Conservation (phyloP, 2,797 vertebrate species). For the Craterocephalus amniculus region DNA sequence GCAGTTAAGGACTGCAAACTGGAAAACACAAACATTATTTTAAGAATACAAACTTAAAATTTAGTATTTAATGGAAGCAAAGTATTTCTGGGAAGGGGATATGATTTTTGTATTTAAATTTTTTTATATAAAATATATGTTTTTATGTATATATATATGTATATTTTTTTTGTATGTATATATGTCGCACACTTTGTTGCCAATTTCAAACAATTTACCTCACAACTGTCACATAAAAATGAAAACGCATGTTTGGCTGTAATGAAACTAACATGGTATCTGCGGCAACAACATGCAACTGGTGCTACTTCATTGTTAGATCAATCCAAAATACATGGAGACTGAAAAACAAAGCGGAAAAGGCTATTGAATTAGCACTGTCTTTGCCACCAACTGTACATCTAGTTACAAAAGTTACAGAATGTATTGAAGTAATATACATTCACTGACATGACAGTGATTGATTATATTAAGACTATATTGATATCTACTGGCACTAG, state of each 20-base stretch:
- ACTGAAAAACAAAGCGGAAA: slow-evolving; percentile 70
- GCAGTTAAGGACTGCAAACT: slow-evolving; percentile 30
- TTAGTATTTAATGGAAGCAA: slow-evolving; percentile 33
- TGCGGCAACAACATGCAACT: slow-evolving; percentile 80
- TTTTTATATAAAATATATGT: slow-evolving; percentile 81
- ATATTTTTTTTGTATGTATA: slow-evolving; percentile 70
- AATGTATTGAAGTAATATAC: slow-evolving; percentile 83
- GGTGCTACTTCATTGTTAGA: slow-evolving; percentile 78
- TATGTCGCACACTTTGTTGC: slow-evolving; percentile 76
- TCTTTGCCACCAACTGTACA: slow-evolving; percentile 85
- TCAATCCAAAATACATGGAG: slow-evolving; percentile 76
- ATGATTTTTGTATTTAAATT: slow-evolving; percentile 60
- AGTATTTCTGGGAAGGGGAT: slow-evolving; percentile 53
- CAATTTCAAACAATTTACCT: slow-evolving; percentile 77
- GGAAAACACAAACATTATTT: slow-evolving; percentile 16
- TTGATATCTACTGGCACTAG: slow-evolving; percentile 81
- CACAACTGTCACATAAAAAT: slow-evolving; percentile 77
- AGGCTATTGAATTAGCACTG: slow-evolving; percentile 77
- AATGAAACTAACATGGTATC: slow-evolving; percentile 67
- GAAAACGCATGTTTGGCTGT: slow-evolving; percentile 72
- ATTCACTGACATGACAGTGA: slow-evolving; percentile 86
- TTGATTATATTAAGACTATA: slow-evolving; percentile 81
- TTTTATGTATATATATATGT: slow-evolving; percentile 75
- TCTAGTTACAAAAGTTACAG: slow-evolving; percentile 85
- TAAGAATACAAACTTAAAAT: slow-evolving; percentile 36